phyloP scores from a whole-genome alignment of 2,797 vertebrate genomes.

The Apogon hyalosoma region DNA sequence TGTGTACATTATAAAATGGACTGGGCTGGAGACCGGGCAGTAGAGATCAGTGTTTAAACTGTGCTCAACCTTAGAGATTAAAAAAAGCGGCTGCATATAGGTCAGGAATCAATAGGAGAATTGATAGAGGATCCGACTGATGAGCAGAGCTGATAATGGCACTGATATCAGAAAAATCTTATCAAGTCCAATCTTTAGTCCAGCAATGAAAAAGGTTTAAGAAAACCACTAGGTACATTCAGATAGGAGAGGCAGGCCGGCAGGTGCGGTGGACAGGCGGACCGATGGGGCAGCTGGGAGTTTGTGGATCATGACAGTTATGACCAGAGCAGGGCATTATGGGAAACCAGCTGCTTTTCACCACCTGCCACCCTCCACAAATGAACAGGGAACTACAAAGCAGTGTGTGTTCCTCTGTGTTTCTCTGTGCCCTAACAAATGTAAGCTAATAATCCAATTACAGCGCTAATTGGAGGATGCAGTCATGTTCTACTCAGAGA shows the following conservation, averaged over 20 bases:
- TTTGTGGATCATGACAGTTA: constrained; percentile 48
- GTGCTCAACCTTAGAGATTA: no score
- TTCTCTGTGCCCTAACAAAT: constrained; percentile 63
- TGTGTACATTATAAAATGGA: no score
- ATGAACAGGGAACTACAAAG: constrained; percentile 40
- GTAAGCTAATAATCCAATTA: constrained; percentile 69
- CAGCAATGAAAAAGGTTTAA: no score
- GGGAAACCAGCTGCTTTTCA: constrained; percentile 71
- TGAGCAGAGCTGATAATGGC: no score
- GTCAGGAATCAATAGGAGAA: no score
- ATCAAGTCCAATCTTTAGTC: no score
- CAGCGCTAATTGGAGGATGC: constrained; percentile 27
- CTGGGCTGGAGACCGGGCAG: no score
- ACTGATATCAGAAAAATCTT: no score
- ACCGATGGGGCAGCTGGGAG: constrained; percentile 51
- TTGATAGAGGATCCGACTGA: no score
- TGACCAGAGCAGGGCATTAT: constrained; percentile 50
- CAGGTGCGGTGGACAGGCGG: constrained; percentile 16
- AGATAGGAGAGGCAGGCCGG: neutral
- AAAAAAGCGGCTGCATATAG: no score
- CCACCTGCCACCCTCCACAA: constrained; percentile 68
- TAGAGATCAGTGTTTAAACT: no score
- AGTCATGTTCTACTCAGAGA: constrained; percentile 13
- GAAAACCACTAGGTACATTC: no score
- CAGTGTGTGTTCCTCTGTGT: constrained; percentile 34